Evolutionary conservation across 2,888 invertebrate species (phyloP), one percentile per base, ranked within the genome.

Genomic region (Caenorhabditis afra): DNA sequence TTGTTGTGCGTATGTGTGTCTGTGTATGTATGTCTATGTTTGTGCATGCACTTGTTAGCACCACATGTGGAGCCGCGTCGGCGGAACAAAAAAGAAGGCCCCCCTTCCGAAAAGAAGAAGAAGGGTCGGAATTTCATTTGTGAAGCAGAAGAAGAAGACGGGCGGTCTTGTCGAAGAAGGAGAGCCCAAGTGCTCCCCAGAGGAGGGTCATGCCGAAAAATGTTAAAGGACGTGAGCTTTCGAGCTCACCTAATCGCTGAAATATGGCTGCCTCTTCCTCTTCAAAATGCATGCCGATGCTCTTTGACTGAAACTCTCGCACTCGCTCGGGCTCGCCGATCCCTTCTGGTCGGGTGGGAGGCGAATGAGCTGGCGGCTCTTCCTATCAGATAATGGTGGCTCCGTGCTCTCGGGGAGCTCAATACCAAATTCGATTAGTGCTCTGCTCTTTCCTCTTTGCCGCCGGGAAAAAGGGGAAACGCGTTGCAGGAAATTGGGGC

Each of bases 1-100:
- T 55, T 61, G 45, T 61, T 50, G 59, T 49, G 29, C 41, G 29
- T 45, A 16, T 52, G 20, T 37, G 11, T 73, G 23, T 65, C 57
- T 37, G 29, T 58, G 23, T 37, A 35, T 59, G 29, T 50, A 52
- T 44, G 23, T 52, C 61, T 29, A 29, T 29, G 29, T 29, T 29
- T 29, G 29, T 29, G 29, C 52, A 52, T 70, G 62, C 57, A 73
- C 64, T 73, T 73, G 73, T 73, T 73, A 73, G 73, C 73, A 62
- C 64, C 7, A 41, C 41, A 29, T 29, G 29, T 29, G 29, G 41
- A 41, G 41, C 41, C 41, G 29, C 29, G 29, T 3, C 29, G 29
- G 29, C 29, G 29, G 29, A 3, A 7, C 4, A 29, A 29, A 3
- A 29, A 29, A 29, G 7, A 29, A 29, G 29, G 29, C 53, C 65